Conservation (phyloP, 2,888 invertebrate species). For the Himalopsyche kuldschensis region DNA sequence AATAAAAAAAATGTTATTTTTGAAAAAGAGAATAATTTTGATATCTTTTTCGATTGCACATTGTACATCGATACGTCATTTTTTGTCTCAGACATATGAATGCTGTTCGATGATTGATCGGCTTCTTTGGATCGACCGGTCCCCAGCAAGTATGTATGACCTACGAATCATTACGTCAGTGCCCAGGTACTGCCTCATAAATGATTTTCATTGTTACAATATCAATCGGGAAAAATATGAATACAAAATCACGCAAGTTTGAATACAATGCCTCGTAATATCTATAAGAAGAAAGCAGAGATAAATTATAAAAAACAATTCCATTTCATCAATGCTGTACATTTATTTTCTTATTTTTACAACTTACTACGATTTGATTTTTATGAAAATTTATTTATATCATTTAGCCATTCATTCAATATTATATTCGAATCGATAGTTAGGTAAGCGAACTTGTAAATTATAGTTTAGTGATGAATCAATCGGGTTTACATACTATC, state of each 20-base stretch:
- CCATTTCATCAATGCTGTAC: too few species aligned
- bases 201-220: not conserved
- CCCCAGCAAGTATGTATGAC: not conserved
- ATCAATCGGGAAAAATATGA: not conserved
- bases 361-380: too few species aligned
- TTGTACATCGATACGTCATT: slow-evolving; percentile 17
- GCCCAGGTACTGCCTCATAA: not conserved
- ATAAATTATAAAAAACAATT: too few species aligned
- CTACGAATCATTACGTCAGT: not conserved
- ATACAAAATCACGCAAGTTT: not conserved
- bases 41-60: not conserved
- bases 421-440: too few species aligned
- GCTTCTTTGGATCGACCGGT: not conserved
- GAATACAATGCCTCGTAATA: not conserved
- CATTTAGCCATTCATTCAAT: too few species aligned
- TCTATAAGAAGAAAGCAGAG: not conserved
- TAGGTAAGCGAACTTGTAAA: too few species aligned
- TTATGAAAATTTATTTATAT: too few species aligned
- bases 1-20: too few species aligned
- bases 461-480: too few species aligned
- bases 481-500: too few species aligned
- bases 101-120: slow-evolving; percentile 11
- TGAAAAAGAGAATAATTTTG: too few species aligned
- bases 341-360: too few species aligned
- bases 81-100: slow-evolving; percentile 16